Conservation (phyloP, 2,888 invertebrate species). For the Augochlorella aurata region DNA sequence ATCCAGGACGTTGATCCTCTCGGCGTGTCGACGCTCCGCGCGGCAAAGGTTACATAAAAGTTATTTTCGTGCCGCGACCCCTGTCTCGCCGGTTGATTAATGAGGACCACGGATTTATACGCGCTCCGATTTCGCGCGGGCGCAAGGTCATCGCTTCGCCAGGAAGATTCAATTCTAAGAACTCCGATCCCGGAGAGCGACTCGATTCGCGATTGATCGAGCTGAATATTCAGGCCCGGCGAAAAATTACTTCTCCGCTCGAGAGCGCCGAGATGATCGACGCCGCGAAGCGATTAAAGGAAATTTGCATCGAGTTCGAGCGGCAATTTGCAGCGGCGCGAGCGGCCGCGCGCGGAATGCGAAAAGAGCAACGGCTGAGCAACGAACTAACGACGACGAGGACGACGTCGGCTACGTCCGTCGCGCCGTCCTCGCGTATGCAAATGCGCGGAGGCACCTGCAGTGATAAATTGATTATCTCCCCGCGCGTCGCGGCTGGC, state of each 20-base stretch:
- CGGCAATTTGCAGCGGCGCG: constrained; percentile 65
- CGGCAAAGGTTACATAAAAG: constrained; percentile 60
- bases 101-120: constrained; percentile 63
- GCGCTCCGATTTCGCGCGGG: constrained; percentile 34
- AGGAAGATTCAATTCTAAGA: background rate
- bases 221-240: constrained; percentile 37
- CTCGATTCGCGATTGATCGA: background rate
- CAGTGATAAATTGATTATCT: constrained; percentile 80
- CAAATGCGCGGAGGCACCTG: constrained; percentile 78
- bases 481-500: constrained; percentile 49
- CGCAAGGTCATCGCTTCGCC: constrained; percentile 52
- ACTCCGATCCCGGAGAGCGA: background rate
- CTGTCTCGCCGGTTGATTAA: constrained; percentile 61
- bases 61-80: constrained; percentile 59
- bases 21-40: constrained; percentile 45
- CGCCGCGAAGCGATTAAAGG: constrained; percentile 48
- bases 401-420: constrained; percentile 48
- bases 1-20: constrained; percentile 61
- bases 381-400: constrained; percentile 13
- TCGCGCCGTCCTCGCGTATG: constrained; percentile 77
- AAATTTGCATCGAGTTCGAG: constrained; percentile 60
- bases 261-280: constrained; percentile 38
- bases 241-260: constrained; percentile 25
- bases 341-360: constrained; percentile 55
- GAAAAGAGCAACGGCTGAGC: constrained; percentile 55